Conservation (phyloP, 2,888 invertebrate species). For the Nomada fucata region DNA sequence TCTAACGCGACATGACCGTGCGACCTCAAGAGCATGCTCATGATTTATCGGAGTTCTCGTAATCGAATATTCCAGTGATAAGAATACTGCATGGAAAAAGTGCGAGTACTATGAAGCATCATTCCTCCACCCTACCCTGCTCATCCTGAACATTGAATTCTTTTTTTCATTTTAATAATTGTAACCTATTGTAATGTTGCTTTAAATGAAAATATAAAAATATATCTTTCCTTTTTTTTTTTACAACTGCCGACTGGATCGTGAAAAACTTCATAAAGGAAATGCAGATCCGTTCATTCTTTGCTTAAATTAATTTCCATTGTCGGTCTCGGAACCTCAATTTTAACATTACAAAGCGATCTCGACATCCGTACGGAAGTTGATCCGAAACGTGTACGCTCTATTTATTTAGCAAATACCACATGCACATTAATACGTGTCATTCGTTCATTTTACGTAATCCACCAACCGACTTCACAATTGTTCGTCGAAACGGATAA, state of each 20-base stretch:
- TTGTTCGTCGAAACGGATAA: conserved; percentile 12
- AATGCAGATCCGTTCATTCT: no score
- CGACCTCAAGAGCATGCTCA: conserved; percentile 30
- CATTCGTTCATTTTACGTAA: conserved; percentile 63
- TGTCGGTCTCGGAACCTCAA: neutral
- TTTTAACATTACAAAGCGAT: neutral
- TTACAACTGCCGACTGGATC: no score
- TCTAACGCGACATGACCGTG: conserved; percentile 44
- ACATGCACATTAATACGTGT: conserved; percentile 22
- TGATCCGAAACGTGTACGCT: neutral
- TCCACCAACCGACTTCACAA: neutral
- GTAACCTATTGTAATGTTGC: no score
- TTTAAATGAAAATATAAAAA: no score
- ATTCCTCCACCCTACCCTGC: no score
- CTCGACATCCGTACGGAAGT: neutral
- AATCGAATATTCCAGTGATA: conserved; percentile 16
- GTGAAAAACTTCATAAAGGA: no score
- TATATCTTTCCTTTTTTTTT: no score
- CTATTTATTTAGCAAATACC: neutral
- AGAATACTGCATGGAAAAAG: no score
- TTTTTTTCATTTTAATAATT: no score
- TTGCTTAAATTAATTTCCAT: no score
- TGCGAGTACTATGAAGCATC: no score
- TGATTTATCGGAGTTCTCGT: conserved; percentile 36
- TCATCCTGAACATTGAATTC: no score